Evolutionary conservation across 2,888 invertebrate species (phyloP).

Genomic region (Caenorhabditis parvicauda): DNA sequence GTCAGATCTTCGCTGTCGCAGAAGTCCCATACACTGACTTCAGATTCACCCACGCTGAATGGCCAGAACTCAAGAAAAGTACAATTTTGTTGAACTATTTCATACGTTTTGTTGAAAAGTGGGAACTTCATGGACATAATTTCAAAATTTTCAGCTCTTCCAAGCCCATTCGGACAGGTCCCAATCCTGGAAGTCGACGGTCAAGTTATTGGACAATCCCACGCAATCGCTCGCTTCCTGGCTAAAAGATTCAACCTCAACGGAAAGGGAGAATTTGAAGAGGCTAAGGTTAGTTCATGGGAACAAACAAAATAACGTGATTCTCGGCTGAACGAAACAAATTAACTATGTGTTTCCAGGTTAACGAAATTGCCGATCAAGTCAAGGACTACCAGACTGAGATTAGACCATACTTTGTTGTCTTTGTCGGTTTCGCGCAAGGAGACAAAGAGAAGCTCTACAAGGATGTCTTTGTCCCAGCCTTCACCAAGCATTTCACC

Average conservation of each 20-base stretch:
- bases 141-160: conserved; percentile 25
- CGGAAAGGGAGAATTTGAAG: conserved; percentile 36
- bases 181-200: conserved; percentile 48
- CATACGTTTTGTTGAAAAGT: too few species aligned
- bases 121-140: too few species aligned
- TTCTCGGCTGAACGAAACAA: too few species aligned
- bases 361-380: conserved; percentile 43
- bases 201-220: conserved; percentile 33
- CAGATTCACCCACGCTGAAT: too few species aligned
- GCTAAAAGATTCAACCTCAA: conserved; percentile 33
- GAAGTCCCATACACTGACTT: too few species aligned
- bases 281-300: conserved; percentile 33
- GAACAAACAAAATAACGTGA: too few species aligned
- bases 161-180: conserved; percentile 41
- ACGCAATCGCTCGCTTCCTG: conserved; percentile 41
- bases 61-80: too few species aligned
- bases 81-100: too few species aligned
- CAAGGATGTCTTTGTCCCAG: conserved; percentile 17
- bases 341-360: too few species aligned
- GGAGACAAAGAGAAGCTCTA: conserved; percentile 29
- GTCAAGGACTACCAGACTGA: conserved; percentile 39
- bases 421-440: conserved; percentile 32
- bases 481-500: conserved; percentile 7
- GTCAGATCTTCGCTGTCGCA: too few species aligned
- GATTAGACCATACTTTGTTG: conserved; percentile 25